phyloP scores from a whole-genome alignment of 1,140 invertebrate genomes.

The Calliphora vicina region DNA sequence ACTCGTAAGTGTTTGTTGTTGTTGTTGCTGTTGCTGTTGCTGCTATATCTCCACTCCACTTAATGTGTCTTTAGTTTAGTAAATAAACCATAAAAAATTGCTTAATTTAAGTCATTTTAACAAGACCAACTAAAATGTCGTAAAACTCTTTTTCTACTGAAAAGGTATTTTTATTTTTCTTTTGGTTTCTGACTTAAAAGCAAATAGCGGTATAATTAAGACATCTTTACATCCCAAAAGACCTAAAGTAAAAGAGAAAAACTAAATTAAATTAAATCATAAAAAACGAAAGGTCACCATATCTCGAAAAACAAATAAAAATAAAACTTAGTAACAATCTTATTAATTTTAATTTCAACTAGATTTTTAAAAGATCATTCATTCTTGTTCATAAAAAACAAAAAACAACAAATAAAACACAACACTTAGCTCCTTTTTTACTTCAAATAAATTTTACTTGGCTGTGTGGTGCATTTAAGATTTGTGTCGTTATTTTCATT shows the following conservation, averaged over 20 bases:
- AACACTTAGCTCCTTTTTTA: not conserved
- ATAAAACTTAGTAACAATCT: not conserved
- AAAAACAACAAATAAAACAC: not conserved
- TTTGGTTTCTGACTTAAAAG: not conserved
- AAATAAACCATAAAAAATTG: slow-evolving; percentile 61
- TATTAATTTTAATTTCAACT: not conserved
- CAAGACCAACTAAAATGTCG: slow-evolving; percentile 24
- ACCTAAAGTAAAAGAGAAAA: not conserved
- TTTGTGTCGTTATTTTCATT: not conserved
- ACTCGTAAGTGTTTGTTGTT: not conserved
- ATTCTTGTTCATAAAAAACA: not conserved
- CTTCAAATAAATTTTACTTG: not conserved
- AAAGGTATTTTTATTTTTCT: slow-evolving; percentile 36
- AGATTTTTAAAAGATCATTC: not conserved
- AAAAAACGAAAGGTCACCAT: not conserved
- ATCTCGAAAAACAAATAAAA: not conserved
- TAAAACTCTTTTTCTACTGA: slow-evolving; percentile 20
- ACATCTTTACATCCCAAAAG: not conserved
- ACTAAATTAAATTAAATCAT: not conserved
- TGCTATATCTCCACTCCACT: not conserved
- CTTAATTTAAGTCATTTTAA: slow-evolving; percentile 47
- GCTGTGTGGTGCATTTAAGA: too few relatives aligned
- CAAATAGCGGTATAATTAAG: slow-evolving; percentile 23
- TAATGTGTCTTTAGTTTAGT: slow-evolving; percentile 36
- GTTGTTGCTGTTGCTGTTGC: not conserved